Evolutionary conservation across 92 coral and sea anemone genomes (phyloP).

Genomic region (Paragorgia papillata): DNA sequence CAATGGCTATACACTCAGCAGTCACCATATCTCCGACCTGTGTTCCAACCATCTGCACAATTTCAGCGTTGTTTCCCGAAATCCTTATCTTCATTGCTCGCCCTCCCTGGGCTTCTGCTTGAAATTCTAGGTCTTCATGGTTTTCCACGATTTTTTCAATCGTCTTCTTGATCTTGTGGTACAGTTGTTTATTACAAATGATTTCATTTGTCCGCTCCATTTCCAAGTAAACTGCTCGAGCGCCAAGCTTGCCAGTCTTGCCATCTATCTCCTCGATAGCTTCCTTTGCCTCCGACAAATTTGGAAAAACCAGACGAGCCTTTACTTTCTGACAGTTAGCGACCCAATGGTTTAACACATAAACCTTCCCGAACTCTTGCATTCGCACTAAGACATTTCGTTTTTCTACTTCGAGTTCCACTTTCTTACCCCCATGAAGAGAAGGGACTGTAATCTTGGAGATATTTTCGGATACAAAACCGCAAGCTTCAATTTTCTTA

Average conservation of each 20-base stretch:
- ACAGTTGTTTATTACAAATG: conserved; percentile 6
- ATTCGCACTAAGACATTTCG: background rate
- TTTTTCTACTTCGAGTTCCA: conserved; percentile 7
- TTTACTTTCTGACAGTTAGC: conserved; percentile 20
- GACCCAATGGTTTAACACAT: conserved; percentile 4
- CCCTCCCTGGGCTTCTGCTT: background rate
- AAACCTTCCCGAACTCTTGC: conserved; percentile 3
- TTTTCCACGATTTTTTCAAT: background rate
- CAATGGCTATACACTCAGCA: background rate
- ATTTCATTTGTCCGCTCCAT: background rate
- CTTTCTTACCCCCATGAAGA: background rate
- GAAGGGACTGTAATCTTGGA: conserved; percentile 27
- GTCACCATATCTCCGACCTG: background rate
- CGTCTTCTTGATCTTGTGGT: conserved; percentile 4
- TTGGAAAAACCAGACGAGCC: background rate
- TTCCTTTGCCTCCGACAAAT: background rate
- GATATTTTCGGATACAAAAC: background rate
- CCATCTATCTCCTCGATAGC: conserved; percentile 1
- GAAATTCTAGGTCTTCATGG: background rate
- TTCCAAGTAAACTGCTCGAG: conserved; percentile 19
- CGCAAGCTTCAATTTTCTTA: conserved; percentile 1
- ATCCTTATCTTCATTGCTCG: conserved; percentile 5
- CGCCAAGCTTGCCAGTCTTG: conserved; percentile 7
- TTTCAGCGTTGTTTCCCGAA: conserved; percentile 13
- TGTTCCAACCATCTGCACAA: conserved; percentile 19